phyloP scores from a whole-genome alignment of 2,888 invertebrate genomes.

The Pristionchus japonicus region DNA sequence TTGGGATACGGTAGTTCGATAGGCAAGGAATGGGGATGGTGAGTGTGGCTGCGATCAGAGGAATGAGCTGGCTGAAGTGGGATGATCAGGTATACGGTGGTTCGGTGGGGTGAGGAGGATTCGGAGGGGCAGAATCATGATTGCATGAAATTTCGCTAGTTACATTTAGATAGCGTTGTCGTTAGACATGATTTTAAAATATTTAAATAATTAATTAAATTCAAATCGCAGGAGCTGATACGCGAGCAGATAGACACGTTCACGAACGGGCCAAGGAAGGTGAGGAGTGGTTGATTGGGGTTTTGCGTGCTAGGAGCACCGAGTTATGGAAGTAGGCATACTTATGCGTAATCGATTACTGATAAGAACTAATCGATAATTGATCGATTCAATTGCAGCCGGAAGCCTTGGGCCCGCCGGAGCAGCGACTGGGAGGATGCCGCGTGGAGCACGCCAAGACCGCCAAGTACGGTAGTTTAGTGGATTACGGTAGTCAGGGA shows the following conservation, averaged over 20 bases:
- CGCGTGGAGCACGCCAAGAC: conserved; percentile 5
- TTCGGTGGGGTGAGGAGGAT: too few relatives aligned
- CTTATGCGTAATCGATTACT: neutral
- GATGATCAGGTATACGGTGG: conserved; percentile 77
- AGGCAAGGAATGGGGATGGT: too few relatives aligned
- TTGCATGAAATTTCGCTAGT: too few relatives aligned
- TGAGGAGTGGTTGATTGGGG: neutral
- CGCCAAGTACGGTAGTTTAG: neutral
- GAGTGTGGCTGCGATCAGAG: conserved; percentile 76
- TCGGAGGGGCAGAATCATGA: too few relatives aligned
- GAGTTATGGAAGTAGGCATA: too few relatives aligned
- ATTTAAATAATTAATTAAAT: too few relatives aligned
- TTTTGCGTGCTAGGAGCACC: neutral
- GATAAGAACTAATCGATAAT: too few relatives aligned
- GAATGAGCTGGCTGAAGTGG: conserved; percentile 77
- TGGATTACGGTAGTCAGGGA: neutral
- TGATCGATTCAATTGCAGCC: too few relatives aligned
- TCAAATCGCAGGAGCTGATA: neutral
- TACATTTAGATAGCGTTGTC: too few relatives aligned
- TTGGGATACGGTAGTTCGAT: too few relatives aligned
- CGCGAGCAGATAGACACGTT: neutral
- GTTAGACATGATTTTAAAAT: too few relatives aligned
- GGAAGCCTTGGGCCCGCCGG: too few relatives aligned
- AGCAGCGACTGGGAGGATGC: neutral
- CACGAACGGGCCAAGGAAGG: neutral